A percentile compares a stretch with the other conserved stretches of the same genome.
phyloP scores from a whole-genome alignment of 2,888 invertebrate species.

The Parnassius mnemosyne region DNA sequence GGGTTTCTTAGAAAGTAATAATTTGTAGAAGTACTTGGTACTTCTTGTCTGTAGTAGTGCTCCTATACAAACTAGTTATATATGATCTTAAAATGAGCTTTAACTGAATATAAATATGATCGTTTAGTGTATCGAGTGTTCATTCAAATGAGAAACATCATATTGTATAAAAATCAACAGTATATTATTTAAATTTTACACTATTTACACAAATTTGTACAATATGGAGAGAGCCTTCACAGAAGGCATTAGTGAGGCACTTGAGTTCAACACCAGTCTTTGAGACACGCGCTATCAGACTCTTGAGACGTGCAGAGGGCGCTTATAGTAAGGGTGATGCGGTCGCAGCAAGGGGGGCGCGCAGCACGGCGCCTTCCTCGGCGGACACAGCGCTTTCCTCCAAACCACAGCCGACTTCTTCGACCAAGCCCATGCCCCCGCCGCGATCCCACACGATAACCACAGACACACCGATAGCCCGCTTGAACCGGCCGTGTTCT shows the following conservation, averaged over 20 bases:
- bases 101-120: background rate
- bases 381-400: conserved; percentile 73
- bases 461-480: conserved; percentile 81
- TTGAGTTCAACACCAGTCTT: conserved; percentile 33
- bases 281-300: conserved; percentile 48
- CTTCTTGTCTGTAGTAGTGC: too few relatives aligned
- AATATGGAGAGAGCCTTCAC: conserved; percentile 70
- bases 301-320: conserved; percentile 69
- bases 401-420: conserved; percentile 81
- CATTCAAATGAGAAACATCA: conserved; percentile 43
- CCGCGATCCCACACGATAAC: conserved; percentile 82
- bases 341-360: conserved; percentile 63
- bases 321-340: conserved; percentile 64
- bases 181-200: conserved; percentile 65
- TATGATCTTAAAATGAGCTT: too few relatives aligned
- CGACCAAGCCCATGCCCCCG: conserved; percentile 85
- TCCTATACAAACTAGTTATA: too few relatives aligned
- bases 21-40: too few relatives aligned
- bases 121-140: background rate
- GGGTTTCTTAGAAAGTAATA: too few relatives aligned
- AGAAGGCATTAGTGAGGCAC: conserved; percentile 64
- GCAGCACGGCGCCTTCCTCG: conserved; percentile 61
- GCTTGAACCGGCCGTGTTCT: conserved; percentile 48
- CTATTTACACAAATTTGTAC: conserved; percentile 67
- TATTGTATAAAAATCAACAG: conserved; percentile 65